Conservation (phyloP, 1,140 invertebrate species). For the Dreissena polymorpha region DNA sequence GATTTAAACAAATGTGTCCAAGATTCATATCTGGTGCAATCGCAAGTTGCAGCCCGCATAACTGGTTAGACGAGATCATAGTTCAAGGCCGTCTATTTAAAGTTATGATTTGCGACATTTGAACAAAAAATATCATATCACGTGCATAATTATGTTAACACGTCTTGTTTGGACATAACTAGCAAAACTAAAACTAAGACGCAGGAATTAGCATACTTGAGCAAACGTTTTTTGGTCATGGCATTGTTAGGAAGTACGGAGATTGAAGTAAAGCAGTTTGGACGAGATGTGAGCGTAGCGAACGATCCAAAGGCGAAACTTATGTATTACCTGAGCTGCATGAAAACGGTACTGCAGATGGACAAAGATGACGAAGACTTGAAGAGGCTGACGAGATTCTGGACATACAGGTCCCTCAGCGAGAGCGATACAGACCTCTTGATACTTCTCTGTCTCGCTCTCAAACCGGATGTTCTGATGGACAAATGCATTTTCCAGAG, state of each 20-base stretch:
- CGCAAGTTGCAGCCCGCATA: no score
- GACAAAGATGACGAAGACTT: conserved; percentile 44
- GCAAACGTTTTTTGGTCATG: background rate
- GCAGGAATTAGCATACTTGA: no score
- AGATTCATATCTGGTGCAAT: no score
- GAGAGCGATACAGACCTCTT: conserved; percentile 48
- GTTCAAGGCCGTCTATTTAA: no score
- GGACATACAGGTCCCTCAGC: conserved; percentile 45
- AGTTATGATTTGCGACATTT: no score
- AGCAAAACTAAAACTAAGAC: no score
- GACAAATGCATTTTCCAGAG: conserved; percentile 63
- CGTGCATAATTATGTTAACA: no score
- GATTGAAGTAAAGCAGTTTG: conserved; percentile 35
- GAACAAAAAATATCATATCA: no score
- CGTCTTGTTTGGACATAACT: no score
- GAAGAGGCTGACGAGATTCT: conserved; percentile 47
- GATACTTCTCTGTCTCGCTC: conserved; percentile 48
- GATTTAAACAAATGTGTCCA: no score
- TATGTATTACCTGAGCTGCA: conserved; percentile 65
- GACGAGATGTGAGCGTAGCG: conserved; percentile 50
- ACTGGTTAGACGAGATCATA: no score
- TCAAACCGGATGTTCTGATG: conserved; percentile 59
- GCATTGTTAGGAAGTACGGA: conserved; percentile 10
- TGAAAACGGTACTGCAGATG: conserved; percentile 58
- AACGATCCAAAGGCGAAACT: conserved; percentile 57